phyloP scores from a whole-genome alignment of 1,140 invertebrate species.

The Zaprionus kolodkinae region DNA sequence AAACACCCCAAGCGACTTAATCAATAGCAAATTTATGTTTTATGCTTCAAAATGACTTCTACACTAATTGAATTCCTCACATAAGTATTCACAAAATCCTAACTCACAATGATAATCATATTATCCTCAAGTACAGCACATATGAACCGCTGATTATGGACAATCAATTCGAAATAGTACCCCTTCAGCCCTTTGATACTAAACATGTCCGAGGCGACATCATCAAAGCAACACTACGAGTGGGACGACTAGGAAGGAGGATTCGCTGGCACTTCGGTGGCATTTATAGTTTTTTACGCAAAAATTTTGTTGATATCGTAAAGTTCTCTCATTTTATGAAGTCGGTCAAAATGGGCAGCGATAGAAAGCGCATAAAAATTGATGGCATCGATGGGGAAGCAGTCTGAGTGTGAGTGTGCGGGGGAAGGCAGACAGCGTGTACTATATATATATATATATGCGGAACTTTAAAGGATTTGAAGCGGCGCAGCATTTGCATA shows the following conservation, averaged over 20 bases:
- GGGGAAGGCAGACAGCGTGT: background rate
- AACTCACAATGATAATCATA: background rate
- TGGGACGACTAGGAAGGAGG: no score
- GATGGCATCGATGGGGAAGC: slow-evolving; percentile 38
- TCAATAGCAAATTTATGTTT: background rate
- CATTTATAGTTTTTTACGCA: slow-evolving; percentile 64
- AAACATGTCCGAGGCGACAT: background rate
- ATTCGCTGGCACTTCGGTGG: background rate
- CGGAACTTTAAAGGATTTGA: slow-evolving; percentile 58
- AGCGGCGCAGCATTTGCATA: slow-evolving; percentile 72
- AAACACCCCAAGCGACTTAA: background rate
- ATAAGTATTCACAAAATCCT: background rate
- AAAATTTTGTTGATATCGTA: slow-evolving; percentile 67
- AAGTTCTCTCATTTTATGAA: slow-evolving; percentile 74
- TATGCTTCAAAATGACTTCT: background rate
- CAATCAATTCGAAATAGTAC: background rate
- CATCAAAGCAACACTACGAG: no score
- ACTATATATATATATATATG: background rate
- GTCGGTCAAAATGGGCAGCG: slow-evolving; percentile 74
- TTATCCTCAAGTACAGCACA: background rate
- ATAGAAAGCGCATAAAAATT: slow-evolving; percentile 78
- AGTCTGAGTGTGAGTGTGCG: slow-evolving; percentile 27
- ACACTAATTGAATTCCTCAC: background rate
- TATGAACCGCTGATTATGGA: slow-evolving; percentile 6
- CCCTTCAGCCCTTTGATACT: background rate